These are phyloP conservation scores for Australoheros scitulus DNA, from an alignment of 2,113 vertebrate species.

Conservation along the genomic window DNA sequence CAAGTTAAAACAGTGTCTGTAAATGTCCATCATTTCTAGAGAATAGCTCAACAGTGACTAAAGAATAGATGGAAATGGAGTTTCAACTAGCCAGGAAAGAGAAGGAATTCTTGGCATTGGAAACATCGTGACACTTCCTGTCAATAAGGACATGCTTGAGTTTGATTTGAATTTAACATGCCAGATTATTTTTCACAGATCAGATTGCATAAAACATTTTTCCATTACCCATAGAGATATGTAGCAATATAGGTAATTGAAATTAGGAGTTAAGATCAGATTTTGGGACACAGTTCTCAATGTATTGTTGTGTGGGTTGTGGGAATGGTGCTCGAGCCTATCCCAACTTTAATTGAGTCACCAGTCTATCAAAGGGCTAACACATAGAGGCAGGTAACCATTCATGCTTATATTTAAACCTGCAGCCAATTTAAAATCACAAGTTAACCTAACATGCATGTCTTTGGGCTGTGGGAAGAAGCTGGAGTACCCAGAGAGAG, in stretches of 20 bases:
- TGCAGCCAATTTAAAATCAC: neutral
- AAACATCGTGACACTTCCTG: neutral
- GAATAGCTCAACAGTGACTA: neutral
- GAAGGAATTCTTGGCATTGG: neutral
- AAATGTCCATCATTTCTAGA: neutral
- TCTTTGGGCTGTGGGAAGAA: no score
- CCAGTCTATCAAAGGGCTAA: neutral
- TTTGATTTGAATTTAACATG: neutral
- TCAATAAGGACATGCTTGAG: neutral
- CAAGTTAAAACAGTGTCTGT: neutral
- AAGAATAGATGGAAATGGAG: neutral
- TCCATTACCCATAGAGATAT: neutral
- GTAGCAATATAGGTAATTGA: neutral
- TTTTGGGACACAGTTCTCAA: neutral
- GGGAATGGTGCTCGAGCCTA: neutral
- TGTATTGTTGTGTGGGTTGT: neutral
- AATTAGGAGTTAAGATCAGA: neutral
- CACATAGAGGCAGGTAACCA: neutral
- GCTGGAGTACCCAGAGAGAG: no score
- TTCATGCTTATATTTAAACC: neutral
- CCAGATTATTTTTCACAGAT: neutral
- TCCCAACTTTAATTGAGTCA: neutral
- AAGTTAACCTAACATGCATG: no score
- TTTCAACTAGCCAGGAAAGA: neutral
- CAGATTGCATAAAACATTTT: neutral